phyloP scores from a whole-genome alignment of 2,113 vertebrate genomes.

The Stegostoma tigrinum region DNA sequence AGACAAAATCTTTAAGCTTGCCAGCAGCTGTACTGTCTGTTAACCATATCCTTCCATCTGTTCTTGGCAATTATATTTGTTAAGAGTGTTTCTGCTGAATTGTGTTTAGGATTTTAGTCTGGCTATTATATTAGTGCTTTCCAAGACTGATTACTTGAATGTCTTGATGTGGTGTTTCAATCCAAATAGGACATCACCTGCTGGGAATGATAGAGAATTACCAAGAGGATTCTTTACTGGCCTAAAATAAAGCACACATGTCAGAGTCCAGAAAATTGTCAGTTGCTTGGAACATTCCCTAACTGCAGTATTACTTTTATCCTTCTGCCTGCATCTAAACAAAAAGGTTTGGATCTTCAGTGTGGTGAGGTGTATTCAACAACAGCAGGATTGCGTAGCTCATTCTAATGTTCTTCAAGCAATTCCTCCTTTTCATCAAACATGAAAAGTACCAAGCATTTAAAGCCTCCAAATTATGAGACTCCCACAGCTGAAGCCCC shows the following conservation, averaged over 20 bases:
- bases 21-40: background rate
- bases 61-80: background rate
- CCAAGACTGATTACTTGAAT: background rate
- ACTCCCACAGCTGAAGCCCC: background rate
- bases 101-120: background rate
- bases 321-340: background rate
- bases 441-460: background rate
- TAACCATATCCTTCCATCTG: background rate
- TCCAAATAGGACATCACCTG: background rate
- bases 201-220: background rate
- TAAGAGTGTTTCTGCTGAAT: background rate
- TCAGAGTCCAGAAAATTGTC: background rate
- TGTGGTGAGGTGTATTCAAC: background rate
- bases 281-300: background rate
- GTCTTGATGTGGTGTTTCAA: background rate
- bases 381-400: background rate
- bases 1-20: slow-evolving; percentile 11
- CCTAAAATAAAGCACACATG: background rate
- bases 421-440: background rate
- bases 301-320: background rate
- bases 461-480: background rate
- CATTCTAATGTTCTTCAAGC: background rate
- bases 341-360: background rate
- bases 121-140: background rate
- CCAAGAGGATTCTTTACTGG: background rate